Percentiles rank a stretch among this genome's conserved stretches.
Conservation (phyloP, 2,888 invertebrate species). For the Drosophila birchii region DNA sequence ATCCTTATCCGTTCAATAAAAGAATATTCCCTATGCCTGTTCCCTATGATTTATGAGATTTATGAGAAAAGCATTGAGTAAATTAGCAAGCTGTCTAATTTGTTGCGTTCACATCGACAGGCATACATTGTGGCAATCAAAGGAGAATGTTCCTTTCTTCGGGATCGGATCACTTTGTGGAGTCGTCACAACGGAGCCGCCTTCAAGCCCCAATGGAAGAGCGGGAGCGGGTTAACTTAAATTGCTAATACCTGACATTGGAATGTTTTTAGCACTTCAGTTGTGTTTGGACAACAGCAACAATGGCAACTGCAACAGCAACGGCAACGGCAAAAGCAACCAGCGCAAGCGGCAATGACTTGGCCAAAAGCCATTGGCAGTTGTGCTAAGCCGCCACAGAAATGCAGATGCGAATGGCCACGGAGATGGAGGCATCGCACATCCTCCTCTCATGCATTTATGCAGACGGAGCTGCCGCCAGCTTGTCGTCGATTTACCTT, state of each 20-base stretch:
- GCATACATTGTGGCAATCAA: constrained; percentile 44
- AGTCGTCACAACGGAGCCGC: constrained; percentile 26
- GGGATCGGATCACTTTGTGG: constrained; percentile 42
- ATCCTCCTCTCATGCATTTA: constrained; percentile 73
- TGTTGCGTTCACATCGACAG: constrained; percentile 33
- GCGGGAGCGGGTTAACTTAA: constrained; percentile 59
- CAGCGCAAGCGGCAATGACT: constrained; percentile 69
- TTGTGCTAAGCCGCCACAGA: constrained; percentile 50
- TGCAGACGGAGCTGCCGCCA: constrained; percentile 61
- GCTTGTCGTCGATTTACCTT: constrained; percentile 71
- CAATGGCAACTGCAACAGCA: constrained; percentile 56
- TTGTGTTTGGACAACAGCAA: constrained; percentile 75
- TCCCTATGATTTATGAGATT: constrained; percentile 22
- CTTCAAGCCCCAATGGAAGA: constrained; percentile 1
- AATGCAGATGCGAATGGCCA: constrained; percentile 60
- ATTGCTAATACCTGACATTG: constrained; percentile 80
- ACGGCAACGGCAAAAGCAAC: constrained; percentile 37
- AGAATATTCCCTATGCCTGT: neutral
- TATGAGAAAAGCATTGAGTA: constrained; percentile 41
- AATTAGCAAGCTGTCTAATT: constrained; percentile 49
- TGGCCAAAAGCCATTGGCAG: constrained; percentile 74
- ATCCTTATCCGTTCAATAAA: neutral
- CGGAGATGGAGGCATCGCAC: constrained; percentile 36
- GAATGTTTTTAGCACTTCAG: constrained; percentile 78
- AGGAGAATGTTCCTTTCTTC: constrained; percentile 37